Base-by-base conservation (phyloP, 2,797 vertebrate genomes). In the Chanos chanos region DNA sequence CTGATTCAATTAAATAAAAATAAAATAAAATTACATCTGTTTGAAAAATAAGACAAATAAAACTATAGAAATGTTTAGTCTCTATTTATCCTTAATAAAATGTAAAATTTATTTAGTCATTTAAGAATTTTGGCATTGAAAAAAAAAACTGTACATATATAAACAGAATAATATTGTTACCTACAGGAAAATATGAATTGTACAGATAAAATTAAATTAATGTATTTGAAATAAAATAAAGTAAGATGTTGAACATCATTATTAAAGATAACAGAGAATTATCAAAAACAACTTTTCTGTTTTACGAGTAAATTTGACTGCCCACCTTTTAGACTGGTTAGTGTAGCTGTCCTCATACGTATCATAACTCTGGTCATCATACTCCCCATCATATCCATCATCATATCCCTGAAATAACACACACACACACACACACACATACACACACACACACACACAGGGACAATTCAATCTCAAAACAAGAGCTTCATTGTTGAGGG, bases 351-450 rank as follows among this genome's bases (percentile, higher is more conserved):
- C 94, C 30, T 96, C 94, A 49, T 99, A 97, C 7, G 88, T 72
- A 69, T 97, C 95, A 28, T 97, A 99, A 76, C 87, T 92, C 72
- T 95, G 89, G 15, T 97, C 94, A 22, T 98, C 96, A 61, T 98
- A 99, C 81, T 98, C 94, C 52, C 89, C 95, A 9, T 93, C 94
- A 30, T 96, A 98, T 52, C 95, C 93, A 43, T 98, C 96, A 78
- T 99, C 94, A 0, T 96, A 98, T 44, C 91, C 92, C 96, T 99
- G 78, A 51, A 62, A 64, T 73, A 52, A 84, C 76, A 67, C 48
- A 66, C 51, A 61, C 44, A 49, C 39, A 34, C 12, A 27, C 21
- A 12, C 30, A n/a, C 18, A 10, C 47, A 45, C 16, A 33, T 16
- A 15, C 30, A 49, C 39, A 34, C 12, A 27, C 21, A 12, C 30